These are phyloP conservation scores for Nomada lathburiana DNA, from an alignment of 2,888 invertebrate genomes.

Conservation along the genomic window DNA sequence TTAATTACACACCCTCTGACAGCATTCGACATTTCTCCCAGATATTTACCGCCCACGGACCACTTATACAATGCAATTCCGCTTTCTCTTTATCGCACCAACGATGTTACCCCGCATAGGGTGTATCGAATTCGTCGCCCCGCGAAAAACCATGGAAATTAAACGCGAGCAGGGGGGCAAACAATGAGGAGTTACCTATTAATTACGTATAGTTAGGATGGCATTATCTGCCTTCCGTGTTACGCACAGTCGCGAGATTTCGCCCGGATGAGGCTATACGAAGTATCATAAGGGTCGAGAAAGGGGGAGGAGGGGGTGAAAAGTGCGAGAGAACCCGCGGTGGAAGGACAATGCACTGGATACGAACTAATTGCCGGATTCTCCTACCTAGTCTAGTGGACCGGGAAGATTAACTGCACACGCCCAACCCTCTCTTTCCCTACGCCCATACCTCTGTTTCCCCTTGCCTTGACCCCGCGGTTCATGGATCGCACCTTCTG, in stretches of 20 bases:
- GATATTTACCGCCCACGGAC: too few species aligned
- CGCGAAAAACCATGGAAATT: slow-evolving; percentile 11
- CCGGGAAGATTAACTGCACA: slow-evolving; percentile 80
- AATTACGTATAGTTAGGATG: slow-evolving; percentile 66
- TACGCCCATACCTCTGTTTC: slow-evolving; percentile 55
- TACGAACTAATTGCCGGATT: slow-evolving; percentile 82
- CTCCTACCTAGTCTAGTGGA: slow-evolving; percentile 79
- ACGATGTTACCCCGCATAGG: neutral
- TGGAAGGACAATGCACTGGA: slow-evolving; percentile 77
- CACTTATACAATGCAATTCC: neutral
- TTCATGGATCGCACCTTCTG: slow-evolving; percentile 22
- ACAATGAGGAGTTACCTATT: slow-evolving; percentile 55
- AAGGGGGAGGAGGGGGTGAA: too few species aligned
- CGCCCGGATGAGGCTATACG: slow-evolving; percentile 65
- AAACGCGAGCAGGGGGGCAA: neutral
- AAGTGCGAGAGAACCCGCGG: slow-evolving; percentile 13
- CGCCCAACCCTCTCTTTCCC: slow-evolving; percentile 51
- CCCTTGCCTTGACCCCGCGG: slow-evolving; percentile 43
- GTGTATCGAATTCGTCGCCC: neutral
- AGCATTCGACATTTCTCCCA: too few species aligned
- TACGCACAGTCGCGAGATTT: slow-evolving; percentile 61
- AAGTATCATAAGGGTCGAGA: slow-evolving; percentile 67
- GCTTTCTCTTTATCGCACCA: neutral
- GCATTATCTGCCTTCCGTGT: slow-evolving; percentile 62
- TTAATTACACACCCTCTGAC: too few species aligned